Evolutionary conservation across 2,888 invertebrate species (phyloP), one percentile per base, ranked within the genome.

Genomic region (Sarcophaga subvicina): DNA sequence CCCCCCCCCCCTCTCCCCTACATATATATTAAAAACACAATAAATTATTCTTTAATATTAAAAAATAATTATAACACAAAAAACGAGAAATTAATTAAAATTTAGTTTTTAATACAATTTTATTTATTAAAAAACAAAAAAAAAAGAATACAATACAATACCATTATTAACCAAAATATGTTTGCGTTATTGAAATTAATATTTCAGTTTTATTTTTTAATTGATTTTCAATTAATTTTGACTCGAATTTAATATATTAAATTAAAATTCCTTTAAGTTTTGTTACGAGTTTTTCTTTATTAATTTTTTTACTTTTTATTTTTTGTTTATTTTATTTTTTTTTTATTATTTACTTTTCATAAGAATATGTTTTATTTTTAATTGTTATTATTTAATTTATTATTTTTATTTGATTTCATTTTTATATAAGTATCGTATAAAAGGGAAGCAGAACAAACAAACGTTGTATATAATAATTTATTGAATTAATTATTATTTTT

Each of bases 381-480:
- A 60, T 83, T 86, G 63, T 73, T 86, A 76, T 72, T 66, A 72
- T 83, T 62, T 59, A 67, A 62, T 73, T 77, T 37, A 71, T 70
- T 79, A 37, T 83, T 72, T 66, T 20, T 79, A 5, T 71, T 59
- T 20, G 69, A 78, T 67, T 14, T 60, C 49, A 59, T 66, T 81
- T 85, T 70, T 69, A 54, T 76, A 66, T 70, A 78, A 37, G 63
- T 83, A 76, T 80, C 62, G 59, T 37, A 37, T 37, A 37, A 37
- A 37, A 37, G 37, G 37, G 37, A 37, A 37, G 37, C 6, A 37
- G 8, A 64, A 54, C 73, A 72, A 47, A 66, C n/a, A 71, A 84
- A 76, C 71, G 54, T 86, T 87, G 87, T 84, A 87, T 84, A 84
- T 87, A 86, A 87, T 87, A 87, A 87, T 84, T 87, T 87, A 87